Percentiles rank a stretch among this genome's conserved stretches.
Evolutionary conservation across 2,888 invertebrate species (phyloP).

Genomic region (Sussaba pulchella): DNA sequence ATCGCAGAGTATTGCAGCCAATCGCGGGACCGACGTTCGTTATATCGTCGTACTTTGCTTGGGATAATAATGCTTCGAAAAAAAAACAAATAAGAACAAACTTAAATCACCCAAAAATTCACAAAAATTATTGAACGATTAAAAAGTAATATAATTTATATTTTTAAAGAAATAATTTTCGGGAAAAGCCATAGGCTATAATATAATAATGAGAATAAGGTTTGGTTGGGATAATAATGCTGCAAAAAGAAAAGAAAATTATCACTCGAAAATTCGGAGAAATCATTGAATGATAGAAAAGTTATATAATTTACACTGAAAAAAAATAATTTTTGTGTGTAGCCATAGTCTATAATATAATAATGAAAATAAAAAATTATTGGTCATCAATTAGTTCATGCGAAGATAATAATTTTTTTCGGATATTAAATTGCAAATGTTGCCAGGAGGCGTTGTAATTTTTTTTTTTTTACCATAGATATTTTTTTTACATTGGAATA

Average conservation of each 20-base stretch:
- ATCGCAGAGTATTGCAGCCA: slow-evolving; percentile 43
- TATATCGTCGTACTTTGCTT: slow-evolving; percentile 37
- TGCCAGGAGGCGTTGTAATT: no score
- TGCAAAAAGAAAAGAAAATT: background rate
- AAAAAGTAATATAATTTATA: no score
- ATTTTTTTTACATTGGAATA: no score
- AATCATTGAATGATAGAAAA: background rate
- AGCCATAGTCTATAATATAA: no score
- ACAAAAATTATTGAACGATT: background rate
- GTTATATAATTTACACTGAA: no score
- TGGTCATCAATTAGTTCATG: background rate
- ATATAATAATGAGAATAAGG: no score
- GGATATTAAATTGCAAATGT: no score
- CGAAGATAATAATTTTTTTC: background rate
- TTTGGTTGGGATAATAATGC: no score
- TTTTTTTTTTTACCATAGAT: no score
- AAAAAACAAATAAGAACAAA: background rate
- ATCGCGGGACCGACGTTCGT: slow-evolving; percentile 35
- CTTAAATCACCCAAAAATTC: background rate
- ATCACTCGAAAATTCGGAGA: background rate
- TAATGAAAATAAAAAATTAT: background rate
- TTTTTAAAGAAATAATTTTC: background rate
- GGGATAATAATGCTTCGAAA: slow-evolving; percentile 41
- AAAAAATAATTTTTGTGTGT: no score
- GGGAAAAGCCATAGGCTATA: no score